Evolutionary conservation across 1,140 invertebrate genomes (phyloP).

Genomic region (Solenopsis fugax): DNA sequence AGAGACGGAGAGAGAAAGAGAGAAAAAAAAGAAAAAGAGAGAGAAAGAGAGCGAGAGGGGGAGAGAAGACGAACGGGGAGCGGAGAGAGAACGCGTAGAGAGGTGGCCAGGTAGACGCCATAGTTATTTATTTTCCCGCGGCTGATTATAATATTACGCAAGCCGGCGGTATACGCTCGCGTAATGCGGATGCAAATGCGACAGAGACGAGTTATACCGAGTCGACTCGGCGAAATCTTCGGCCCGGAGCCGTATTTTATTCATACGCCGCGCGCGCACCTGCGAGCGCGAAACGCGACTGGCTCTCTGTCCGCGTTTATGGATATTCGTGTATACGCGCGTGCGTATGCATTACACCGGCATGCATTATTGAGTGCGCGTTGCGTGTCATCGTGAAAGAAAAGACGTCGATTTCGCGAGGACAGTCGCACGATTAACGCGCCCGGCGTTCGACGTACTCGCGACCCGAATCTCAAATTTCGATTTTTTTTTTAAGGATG

Average conservation of each 20-base stretch:
- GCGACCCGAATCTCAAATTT: not conserved
- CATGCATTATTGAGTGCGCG: constrained; percentile 28
- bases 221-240: constrained; percentile 76
- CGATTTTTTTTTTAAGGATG: not conserved
- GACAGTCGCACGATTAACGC: constrained; percentile 17
- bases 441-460: not conserved
- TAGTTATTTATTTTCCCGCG: constrained; percentile 81
- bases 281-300: constrained; percentile 30
- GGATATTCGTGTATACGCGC: constrained; percentile 24
- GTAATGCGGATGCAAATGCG: constrained; percentile 81
- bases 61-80: not conserved
- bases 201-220: constrained; percentile 72
- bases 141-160: constrained; percentile 83
- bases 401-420: not conserved
- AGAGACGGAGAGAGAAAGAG: constrained; percentile 60
- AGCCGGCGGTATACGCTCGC: constrained; percentile 71
- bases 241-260: constrained; percentile 78
- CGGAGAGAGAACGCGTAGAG: constrained; percentile 11
- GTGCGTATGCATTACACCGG: not conserved
- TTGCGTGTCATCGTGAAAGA: constrained; percentile 24
- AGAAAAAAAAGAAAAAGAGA: constrained; percentile 56
- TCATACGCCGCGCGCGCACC: constrained; percentile 73
- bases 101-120: constrained; percentile 66
- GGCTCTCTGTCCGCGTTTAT: not conserved
- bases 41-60: constrained; percentile 1